phyloP scores from a whole-genome alignment of 2,797 vertebrate species.

The Percopsis omiscomaycus region DNA sequence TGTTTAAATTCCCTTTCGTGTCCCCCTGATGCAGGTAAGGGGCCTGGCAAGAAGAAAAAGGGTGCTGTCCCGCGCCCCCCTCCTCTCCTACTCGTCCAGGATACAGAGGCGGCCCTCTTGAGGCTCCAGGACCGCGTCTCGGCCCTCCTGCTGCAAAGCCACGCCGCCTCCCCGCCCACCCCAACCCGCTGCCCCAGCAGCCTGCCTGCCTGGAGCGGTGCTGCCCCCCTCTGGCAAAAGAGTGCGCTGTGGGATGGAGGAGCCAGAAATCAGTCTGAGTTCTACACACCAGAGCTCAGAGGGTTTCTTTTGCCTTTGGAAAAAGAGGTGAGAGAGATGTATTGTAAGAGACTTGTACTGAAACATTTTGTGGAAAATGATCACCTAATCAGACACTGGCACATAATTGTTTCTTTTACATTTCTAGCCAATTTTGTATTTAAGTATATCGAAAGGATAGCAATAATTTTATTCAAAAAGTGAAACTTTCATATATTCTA shows the following conservation, averaged over 20 bases:
- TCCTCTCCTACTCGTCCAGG: constrained; percentile 84
- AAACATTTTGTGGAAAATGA: neutral
- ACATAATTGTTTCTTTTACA: too few relatives aligned
- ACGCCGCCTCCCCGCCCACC: constrained; percentile 70
- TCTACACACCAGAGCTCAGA: constrained; percentile 77
- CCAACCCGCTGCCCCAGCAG: constrained; percentile 76
- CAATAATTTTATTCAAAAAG: too few relatives aligned
- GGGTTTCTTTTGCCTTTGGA: constrained; percentile 72
- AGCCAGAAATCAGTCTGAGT: constrained; percentile 55
- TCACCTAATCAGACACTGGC: too few relatives aligned
- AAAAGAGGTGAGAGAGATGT: constrained; percentile 70
- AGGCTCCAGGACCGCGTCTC: constrained; percentile 84
- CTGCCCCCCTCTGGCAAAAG: constrained; percentile 82
- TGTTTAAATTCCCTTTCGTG: too few relatives aligned
- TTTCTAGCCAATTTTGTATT: too few relatives aligned
- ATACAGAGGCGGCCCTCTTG: constrained; percentile 64
- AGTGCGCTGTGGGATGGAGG: constrained; percentile 75
- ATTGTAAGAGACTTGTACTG: too few relatives aligned
- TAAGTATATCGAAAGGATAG: too few relatives aligned
- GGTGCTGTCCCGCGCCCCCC: constrained; percentile 57
- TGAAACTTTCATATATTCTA: too few relatives aligned
- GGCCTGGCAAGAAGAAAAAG: constrained; percentile 68
- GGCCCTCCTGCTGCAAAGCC: constrained; percentile 75
- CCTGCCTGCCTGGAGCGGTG: constrained; percentile 59
- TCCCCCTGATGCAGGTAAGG: constrained; percentile 72